These are phyloP conservation scores for Leucosticte australis DNA, from an alignment of 2,113 vertebrate species.

Conservation along the genomic window DNA sequence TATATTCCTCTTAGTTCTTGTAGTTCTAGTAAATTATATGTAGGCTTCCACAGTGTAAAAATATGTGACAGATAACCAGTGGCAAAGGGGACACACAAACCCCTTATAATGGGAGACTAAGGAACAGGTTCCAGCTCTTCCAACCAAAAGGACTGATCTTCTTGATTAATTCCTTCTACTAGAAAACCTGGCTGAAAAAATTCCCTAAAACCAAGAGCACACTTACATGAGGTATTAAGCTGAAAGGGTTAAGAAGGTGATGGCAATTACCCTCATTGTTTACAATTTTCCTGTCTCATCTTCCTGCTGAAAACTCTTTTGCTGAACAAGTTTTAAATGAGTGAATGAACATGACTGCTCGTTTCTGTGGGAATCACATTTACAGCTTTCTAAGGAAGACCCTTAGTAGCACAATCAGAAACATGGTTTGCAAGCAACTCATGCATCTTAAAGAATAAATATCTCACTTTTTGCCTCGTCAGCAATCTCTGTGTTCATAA, in stretches of 20 bases:
- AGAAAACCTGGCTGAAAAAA: background rate
- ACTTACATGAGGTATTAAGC: background rate
- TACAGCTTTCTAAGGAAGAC: background rate
- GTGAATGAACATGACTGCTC: background rate
- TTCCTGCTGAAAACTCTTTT: background rate
- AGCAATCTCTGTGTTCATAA: background rate
- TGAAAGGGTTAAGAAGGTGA: background rate
- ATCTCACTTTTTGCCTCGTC: background rate
- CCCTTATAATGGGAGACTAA: background rate
- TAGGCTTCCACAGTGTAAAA: background rate
- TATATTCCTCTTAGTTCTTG: background rate
- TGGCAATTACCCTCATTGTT: background rate
- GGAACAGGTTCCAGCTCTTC: background rate
- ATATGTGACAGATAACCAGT: background rate
- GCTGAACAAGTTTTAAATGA: constrained; percentile 1
- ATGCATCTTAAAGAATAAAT: constrained; percentile 7
- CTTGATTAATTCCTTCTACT: background rate
- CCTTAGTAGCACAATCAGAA: constrained; percentile 30
- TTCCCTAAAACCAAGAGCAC: background rate
- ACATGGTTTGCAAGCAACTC: constrained; percentile 14
- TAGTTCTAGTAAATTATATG: background rate
- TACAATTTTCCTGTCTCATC: background rate
- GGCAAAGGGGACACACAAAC: background rate
- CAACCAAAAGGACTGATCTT: background rate
- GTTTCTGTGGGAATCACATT: constrained; percentile 10